Evolutionary conservation across 2,113 vertebrate species (phyloP).

Genomic region (Corydoras sp.): DNA sequence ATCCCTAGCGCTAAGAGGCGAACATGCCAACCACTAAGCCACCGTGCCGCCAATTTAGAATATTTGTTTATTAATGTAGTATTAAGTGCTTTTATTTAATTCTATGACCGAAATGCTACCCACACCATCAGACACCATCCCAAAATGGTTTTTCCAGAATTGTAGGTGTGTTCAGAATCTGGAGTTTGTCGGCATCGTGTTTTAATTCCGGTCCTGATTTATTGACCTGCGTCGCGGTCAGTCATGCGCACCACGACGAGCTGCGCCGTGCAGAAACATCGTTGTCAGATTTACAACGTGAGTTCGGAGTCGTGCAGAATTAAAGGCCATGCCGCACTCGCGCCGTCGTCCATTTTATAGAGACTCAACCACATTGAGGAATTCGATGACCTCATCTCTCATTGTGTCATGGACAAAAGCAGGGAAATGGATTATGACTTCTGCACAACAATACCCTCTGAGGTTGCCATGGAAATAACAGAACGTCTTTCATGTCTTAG

Average conservation of each 20-base stretch:
- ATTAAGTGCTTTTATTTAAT: too few species aligned
- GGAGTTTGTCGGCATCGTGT: too few species aligned
- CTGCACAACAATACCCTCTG: constrained; percentile 34
- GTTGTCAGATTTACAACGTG: background rate
- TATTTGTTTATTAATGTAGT: too few species aligned
- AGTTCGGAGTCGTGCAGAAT: constrained; percentile 10
- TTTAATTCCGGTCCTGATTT: too few species aligned
- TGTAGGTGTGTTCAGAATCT: too few species aligned
- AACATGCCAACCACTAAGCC: too few species aligned
- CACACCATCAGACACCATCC: too few species aligned
- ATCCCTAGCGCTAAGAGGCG: too few species aligned
- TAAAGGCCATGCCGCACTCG: constrained; percentile 6
- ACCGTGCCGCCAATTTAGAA: too few species aligned
- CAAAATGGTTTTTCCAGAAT: too few species aligned
- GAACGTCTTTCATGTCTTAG: constrained; percentile 29
- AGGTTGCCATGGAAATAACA: constrained; percentile 33
- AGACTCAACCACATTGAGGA: constrained; percentile 31
- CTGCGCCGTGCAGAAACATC: background rate
- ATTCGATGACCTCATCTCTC: constrained; percentile 43
- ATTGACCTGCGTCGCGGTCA: too few species aligned
- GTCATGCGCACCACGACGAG: background rate
- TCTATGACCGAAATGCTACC: too few species aligned
- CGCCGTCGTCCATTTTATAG: constrained; percentile 21
- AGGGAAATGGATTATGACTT: constrained; percentile 47
- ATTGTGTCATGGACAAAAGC: constrained; percentile 45